Evolutionary conservation across 2,888 invertebrate species (phyloP).

Genomic region (Dasypogon diadema): DNA sequence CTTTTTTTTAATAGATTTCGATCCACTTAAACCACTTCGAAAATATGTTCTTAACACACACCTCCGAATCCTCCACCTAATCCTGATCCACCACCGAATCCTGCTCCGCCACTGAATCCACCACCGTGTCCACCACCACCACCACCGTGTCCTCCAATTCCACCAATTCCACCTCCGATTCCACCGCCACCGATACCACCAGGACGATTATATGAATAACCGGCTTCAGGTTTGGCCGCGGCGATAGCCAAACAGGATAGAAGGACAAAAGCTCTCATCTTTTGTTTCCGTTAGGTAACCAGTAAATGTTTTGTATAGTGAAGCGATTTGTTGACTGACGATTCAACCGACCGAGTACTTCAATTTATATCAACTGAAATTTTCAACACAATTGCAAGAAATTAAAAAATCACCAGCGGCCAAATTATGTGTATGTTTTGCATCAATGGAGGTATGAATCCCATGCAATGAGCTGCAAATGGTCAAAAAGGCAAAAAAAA

Average conservation of each 20-base stretch:
- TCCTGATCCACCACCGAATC: conserved; percentile 54
- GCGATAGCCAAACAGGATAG: conserved; percentile 68
- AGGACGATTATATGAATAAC: conserved; percentile 69
- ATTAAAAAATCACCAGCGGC: conserved; percentile 45
- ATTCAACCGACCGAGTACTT: conserved; percentile 66
- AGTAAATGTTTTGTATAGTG: conserved; percentile 65
- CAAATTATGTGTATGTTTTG: conserved; percentile 52
- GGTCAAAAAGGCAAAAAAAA: conserved; percentile 29
- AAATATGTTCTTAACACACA: conserved; percentile 39
- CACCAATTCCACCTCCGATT: conserved; percentile 60
- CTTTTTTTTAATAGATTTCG: background rate
- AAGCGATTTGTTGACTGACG: conserved; percentile 69
- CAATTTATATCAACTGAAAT: conserved; percentile 68
- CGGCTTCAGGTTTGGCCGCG: conserved; percentile 68
- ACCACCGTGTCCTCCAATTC: conserved; percentile 64
- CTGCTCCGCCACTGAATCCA: conserved; percentile 52
- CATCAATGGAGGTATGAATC: conserved; percentile 36
- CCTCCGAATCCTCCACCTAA: conserved; percentile 57
- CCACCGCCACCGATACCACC: conserved; percentile 65
- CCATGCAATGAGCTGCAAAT: conserved; percentile 40
- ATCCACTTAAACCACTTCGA: conserved; percentile 20
- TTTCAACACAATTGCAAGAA: conserved; percentile 50
- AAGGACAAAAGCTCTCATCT: conserved; percentile 68
- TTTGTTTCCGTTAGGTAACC: conserved; percentile 53
- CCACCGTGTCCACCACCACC: conserved; percentile 61